Evolutionary conservation across 1,140 invertebrate species (phyloP).

Genomic region (Drosophila fuyamai): DNA sequence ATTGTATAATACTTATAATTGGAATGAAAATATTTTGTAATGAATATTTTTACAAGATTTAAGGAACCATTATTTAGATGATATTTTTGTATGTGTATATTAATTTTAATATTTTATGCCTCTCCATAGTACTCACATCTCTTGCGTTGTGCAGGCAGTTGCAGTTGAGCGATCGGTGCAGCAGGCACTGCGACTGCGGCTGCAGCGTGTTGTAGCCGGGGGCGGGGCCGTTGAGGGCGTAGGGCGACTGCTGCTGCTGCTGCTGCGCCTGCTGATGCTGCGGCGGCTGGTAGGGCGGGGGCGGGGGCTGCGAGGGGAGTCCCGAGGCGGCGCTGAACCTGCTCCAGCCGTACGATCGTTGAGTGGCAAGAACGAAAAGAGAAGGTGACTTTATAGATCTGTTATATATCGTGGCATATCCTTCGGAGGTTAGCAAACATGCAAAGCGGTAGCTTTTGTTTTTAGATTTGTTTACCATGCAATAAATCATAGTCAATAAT

Average conservation of each 20-base stretch:
- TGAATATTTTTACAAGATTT: too few relatives aligned
- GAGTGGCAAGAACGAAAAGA: conserved; percentile 81
- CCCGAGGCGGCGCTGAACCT: conserved; percentile 82
- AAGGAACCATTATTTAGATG: too few relatives aligned
- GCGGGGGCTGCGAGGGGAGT: conserved; percentile 85
- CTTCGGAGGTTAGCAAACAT: not conserved
- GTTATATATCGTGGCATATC: not conserved
- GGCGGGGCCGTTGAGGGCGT: conserved; percentile 69
- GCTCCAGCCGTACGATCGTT: conserved; percentile 85
- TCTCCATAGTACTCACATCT: conserved; percentile 62
- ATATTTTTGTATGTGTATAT: too few relatives aligned
- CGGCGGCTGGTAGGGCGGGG: conserved; percentile 86
- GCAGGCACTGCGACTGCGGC: conserved; percentile 86
- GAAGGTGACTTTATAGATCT: conserved; percentile 79
- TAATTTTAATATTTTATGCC: too few relatives aligned
- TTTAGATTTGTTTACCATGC: conserved; percentile 15
- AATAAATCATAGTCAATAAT: conserved; percentile 18
- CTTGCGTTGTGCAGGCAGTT: conserved; percentile 85
- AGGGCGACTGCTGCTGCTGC: conserved; percentile 68
- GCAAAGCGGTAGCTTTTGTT: conserved; percentile 13
- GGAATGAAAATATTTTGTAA: too few relatives aligned
- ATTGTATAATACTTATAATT: too few relatives aligned
- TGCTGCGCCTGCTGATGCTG: conserved; percentile 72
- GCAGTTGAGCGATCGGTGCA: conserved; percentile 88
- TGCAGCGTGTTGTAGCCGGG: conserved; percentile 63